phyloP scores from a whole-genome alignment of 2,113 vertebrate species.

The Odocoileus hemionus region DNA sequence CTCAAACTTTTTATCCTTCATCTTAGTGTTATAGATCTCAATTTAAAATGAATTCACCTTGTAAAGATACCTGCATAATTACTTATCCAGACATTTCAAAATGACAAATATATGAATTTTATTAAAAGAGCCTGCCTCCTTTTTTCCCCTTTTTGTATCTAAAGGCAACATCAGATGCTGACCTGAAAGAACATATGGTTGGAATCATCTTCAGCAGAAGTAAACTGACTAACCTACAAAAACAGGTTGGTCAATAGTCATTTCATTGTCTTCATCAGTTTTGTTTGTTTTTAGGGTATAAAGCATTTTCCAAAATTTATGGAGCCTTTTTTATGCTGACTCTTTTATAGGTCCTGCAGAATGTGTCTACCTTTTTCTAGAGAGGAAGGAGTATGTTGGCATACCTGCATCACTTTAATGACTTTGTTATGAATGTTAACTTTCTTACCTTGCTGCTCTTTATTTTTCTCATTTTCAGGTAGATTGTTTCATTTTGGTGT shows the following conservation, averaged over 20 bases:
- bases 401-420: background rate
- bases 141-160: slow-evolving; percentile 42
- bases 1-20: background rate
- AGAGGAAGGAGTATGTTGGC: background rate
- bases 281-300: background rate
- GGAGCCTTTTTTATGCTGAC: background rate
- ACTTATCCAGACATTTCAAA: background rate
- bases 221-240: slow-evolving; percentile 98
- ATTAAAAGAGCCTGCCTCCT: slow-evolving; percentile 31
- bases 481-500: slow-evolving; percentile 11
- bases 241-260: slow-evolving; percentile 88
- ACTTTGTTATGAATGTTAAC: background rate
- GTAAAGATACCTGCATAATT: slow-evolving; percentile 5
- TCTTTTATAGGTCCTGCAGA: background rate
- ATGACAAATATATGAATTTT: background rate
- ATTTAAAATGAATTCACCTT: slow-evolving; percentile 5
- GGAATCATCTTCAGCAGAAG: slow-evolving; percentile 99
- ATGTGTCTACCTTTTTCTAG: background rate
- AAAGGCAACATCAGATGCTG: slow-evolving; percentile 96
- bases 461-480: slow-evolving; percentile 4
- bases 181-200: slow-evolving; percentile 99
- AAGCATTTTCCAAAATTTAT: background rate
- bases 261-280: background rate
- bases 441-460: slow-evolving; percentile 1
- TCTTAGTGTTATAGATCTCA: background rate